Conservation (phyloP, 2,888 invertebrate species). For the Lymantria monacha region DNA sequence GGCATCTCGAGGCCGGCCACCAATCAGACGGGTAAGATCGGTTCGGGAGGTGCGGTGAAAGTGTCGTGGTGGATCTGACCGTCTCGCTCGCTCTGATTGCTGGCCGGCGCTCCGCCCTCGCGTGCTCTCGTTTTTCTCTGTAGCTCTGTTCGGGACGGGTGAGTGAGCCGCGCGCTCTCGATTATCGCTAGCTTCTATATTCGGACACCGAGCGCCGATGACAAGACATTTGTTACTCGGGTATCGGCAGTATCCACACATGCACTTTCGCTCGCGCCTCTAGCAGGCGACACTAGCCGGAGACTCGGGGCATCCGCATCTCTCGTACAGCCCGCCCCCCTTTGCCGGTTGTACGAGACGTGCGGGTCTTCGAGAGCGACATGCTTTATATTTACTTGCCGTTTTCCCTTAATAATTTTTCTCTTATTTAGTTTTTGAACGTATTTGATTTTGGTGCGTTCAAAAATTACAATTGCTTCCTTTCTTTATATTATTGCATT, state of each 20-base stretch:
- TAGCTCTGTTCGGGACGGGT: constrained; percentile 51
- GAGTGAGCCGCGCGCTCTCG: constrained; percentile 45
- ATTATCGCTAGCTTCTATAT: constrained; percentile 36
- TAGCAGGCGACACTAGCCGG: constrained; percentile 22
- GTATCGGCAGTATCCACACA: constrained; percentile 70
- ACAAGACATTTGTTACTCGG: constrained; percentile 51
- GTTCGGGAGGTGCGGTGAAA: constrained; percentile 71
- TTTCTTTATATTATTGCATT: no score
- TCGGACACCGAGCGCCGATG: constrained; percentile 42
- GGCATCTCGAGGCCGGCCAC: constrained; percentile 32
- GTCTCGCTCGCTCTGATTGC: constrained; percentile 35
- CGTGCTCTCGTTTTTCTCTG: constrained; percentile 31
- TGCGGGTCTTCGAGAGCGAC: constrained; percentile 18
- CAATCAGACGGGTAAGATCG: constrained; percentile 50
- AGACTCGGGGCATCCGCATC: constrained; percentile 21
- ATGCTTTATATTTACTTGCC: constrained; percentile 20
- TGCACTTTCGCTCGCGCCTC: constrained; percentile 77
- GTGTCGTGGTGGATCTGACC: constrained; percentile 54
- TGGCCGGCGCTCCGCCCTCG: constrained; percentile 35
- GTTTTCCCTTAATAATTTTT: constrained; percentile 4
- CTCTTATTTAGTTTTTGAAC: background rate
- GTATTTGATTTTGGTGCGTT: background rate
- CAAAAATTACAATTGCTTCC: no score
- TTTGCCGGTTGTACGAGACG: constrained; percentile 46
- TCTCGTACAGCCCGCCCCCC: constrained; percentile 4